phyloP scores from a whole-genome alignment of 2,888 invertebrate genomes.

The Colletes collaris region DNA sequence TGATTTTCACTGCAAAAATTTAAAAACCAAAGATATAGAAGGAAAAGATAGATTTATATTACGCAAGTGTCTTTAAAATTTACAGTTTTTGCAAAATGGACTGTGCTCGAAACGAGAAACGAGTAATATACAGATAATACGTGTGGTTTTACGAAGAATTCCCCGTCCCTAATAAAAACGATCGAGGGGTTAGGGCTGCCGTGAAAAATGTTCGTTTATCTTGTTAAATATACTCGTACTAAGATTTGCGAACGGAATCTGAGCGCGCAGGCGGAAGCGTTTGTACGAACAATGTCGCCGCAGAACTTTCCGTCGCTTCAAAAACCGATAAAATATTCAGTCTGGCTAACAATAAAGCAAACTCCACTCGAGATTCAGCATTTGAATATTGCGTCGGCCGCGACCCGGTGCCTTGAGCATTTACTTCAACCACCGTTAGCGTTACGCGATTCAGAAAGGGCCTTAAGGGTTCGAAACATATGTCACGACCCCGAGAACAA shows the following conservation, averaged over 20 bases:
- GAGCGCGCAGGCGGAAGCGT: constrained; percentile 16
- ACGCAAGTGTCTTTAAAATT: too few species aligned
- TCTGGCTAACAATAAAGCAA: constrained; percentile 48
- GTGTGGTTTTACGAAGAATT: too few species aligned
- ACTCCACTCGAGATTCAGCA: constrained; percentile 38
- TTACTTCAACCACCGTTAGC: constrained; percentile 52
- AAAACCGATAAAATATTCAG: constrained; percentile 54
- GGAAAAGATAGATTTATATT: too few species aligned
- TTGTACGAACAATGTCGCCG: constrained; percentile 16
- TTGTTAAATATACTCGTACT: not conserved
- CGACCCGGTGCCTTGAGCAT: constrained; percentile 56
- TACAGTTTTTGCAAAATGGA: too few species aligned
- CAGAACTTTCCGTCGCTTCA: constrained; percentile 31
- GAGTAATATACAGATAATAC: too few species aligned
- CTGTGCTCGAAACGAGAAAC: too few species aligned
- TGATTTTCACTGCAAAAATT: too few species aligned
- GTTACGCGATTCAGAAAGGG: constrained; percentile 53
- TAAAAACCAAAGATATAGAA: too few species aligned
- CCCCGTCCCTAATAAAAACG: too few species aligned
- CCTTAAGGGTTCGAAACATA: constrained; percentile 60
- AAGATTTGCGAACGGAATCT: not conserved
- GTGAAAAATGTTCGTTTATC: not conserved
- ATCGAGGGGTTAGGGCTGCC: too few species aligned
- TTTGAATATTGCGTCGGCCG: constrained; percentile 42
- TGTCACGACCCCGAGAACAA: constrained; percentile 64